Percentiles rank a stretch among this genome's conserved stretches.
These are phyloP conservation scores for Tapirus terrestris DNA, from an alignment of 2,113 vertebrate genomes.

Conservation along the genomic window DNA sequence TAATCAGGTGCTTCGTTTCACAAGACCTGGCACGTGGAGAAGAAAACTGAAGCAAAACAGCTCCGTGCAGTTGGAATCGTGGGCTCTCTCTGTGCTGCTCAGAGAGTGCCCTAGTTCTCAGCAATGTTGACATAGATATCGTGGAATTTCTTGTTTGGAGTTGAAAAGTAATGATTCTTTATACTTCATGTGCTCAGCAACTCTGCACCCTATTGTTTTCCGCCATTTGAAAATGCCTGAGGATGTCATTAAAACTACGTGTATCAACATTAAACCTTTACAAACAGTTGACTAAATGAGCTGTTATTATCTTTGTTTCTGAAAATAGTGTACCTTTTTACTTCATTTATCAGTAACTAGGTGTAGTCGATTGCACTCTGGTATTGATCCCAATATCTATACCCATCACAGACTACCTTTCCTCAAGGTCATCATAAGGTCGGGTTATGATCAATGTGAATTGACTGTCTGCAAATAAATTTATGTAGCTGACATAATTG, in stretches of 20 bases:
- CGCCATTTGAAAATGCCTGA: constrained; percentile 85
- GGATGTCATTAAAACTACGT: constrained; percentile 89
- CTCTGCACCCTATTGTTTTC: constrained; percentile 87
- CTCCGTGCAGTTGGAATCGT: constrained; percentile 74
- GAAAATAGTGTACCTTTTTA: constrained; percentile 86
- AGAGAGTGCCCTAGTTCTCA: constrained; percentile 79
- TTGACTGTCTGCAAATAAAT: constrained; percentile 94
- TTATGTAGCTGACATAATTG: constrained; percentile 90
- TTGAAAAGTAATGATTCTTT: constrained; percentile 88
- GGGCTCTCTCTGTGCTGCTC: constrained; percentile 74
- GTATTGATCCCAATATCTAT: constrained; percentile 94
- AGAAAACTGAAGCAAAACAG: constrained; percentile 76
- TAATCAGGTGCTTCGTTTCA: constrained; percentile 84
- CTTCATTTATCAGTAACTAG: constrained; percentile 91
- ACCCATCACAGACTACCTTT: constrained; percentile 89
- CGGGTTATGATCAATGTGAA: constrained; percentile 93
- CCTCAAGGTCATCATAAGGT: constrained; percentile 92
- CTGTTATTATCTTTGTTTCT: constrained; percentile 89
- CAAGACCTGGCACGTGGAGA: constrained; percentile 82
- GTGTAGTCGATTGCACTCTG: constrained; percentile 89
- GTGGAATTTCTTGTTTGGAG: constrained; percentile 85
- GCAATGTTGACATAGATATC: constrained; percentile 84
- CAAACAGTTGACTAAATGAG: constrained; percentile 88
- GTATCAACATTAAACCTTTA: constrained; percentile 90
- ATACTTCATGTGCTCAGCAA: constrained; percentile 83